Conservation (phyloP, 2,888 invertebrate species). For the Drosophila aldrichi region DNA sequence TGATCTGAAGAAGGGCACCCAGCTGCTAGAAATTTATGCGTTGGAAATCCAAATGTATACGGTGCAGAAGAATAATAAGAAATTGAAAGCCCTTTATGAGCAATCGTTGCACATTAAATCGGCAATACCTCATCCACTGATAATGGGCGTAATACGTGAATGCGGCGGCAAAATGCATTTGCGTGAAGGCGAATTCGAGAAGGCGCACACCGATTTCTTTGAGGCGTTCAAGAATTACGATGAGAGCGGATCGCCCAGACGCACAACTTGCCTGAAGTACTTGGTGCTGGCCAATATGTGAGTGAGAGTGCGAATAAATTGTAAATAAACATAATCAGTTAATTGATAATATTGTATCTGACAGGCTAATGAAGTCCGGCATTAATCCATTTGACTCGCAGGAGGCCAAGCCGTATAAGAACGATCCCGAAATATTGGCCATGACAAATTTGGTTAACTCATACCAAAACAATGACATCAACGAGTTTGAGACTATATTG, state of each 20-base stretch:
- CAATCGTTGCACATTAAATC: slow-evolving; percentile 99
- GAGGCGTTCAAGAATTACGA: slow-evolving; percentile 99
- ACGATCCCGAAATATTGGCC: slow-evolving; percentile 99
- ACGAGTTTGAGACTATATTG: slow-evolving; percentile 98
- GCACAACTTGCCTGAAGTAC: slow-evolving; percentile 99
- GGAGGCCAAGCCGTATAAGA: slow-evolving; percentile 99
- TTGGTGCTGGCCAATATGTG: slow-evolving; percentile 99
- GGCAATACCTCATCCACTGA: slow-evolving; percentile 99
- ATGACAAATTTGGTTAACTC: slow-evolving; percentile 99
- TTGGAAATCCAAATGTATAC: slow-evolving; percentile 99
- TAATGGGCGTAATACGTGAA: slow-evolving; percentile 99
- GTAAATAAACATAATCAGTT: background rate
- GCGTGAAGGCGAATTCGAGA: slow-evolving; percentile 98
- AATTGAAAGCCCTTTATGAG: slow-evolving; percentile 97
- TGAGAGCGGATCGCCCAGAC: slow-evolving; percentile 98
- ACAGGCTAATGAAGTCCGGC: slow-evolving; percentile 98
- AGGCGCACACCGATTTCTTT: slow-evolving; percentile 99
- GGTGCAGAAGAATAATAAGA: slow-evolving; percentile 99
- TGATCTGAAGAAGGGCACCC: slow-evolving; percentile 98
- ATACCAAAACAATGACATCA: slow-evolving; percentile 99
- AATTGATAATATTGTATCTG: slow-evolving; percentile 31
- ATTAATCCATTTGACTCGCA: slow-evolving; percentile 99
- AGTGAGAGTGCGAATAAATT: slow-evolving; percentile 81
- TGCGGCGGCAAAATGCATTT: slow-evolving; percentile 99
- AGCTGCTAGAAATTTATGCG: slow-evolving; percentile 98